Percentiles rank a stretch among this genome's conserved stretches.
Evolutionary conservation across 2,797 vertebrate genomes (phyloP).

Genomic region (Nyctibius grandis): DNA sequence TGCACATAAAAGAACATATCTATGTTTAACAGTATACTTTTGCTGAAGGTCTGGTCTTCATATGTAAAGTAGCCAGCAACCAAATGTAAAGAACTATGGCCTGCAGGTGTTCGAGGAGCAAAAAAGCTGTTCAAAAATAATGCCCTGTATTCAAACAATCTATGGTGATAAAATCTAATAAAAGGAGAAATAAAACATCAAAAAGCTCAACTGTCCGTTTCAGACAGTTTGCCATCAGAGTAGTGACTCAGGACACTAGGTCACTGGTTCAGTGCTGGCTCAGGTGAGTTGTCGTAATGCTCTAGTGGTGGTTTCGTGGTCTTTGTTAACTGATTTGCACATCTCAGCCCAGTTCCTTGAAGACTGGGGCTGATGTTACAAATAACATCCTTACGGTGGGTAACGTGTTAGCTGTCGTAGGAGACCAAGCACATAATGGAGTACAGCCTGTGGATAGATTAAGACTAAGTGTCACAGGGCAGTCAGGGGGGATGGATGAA

Average conservation of each 20-base stretch:
- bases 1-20: neutral
- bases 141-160: neutral
- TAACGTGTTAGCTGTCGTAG: fast-evolving
- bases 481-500: neutral
- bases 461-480: neutral
- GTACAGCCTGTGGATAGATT: neutral
- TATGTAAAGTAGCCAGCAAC: neutral
- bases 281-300: neutral
- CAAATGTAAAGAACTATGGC: neutral
- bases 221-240: neutral
- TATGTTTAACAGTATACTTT: neutral
- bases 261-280: neutral
- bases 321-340: neutral
- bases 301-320: neutral
- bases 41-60: neutral
- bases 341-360: neutral
- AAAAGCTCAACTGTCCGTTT: conserved; percentile 12
- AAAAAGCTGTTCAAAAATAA: neutral
- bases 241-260: neutral
- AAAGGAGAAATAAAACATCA: conserved; percentile 26
- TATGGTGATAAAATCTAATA: conserved; percentile 20
- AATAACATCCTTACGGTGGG: neutral
- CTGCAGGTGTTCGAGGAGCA: neutral
- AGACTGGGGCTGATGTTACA: neutral
- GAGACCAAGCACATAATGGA: neutral